These are phyloP conservation scores for Anguilla pacifica DNA, from an alignment of 2,797 vertebrate genomes.

Conservation along the genomic window DNA sequence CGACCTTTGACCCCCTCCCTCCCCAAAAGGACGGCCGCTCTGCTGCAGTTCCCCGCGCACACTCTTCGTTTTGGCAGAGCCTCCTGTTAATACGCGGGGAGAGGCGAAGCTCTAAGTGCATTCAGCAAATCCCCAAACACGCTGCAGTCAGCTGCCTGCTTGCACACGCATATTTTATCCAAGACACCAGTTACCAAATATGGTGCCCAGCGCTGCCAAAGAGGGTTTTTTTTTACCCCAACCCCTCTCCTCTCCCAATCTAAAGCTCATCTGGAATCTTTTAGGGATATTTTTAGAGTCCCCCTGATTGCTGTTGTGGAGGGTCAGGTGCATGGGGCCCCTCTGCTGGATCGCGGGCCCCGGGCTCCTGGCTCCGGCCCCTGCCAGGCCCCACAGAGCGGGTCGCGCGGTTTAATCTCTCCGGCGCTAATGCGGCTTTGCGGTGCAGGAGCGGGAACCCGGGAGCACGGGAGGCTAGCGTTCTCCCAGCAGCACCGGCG, in stretches of 20 bases:
- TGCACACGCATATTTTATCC: conserved; percentile 47
- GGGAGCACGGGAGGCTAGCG: not conserved
- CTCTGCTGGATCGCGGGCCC: conserved; percentile 29
- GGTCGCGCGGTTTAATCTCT: not conserved
- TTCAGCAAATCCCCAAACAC: not conserved
- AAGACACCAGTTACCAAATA: conserved; percentile 38
- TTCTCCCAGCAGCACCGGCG: no score
- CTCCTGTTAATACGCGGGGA: not conserved
- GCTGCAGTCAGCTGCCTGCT: not conserved
- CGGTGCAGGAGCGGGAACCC: not conserved
- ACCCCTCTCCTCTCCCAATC: not conserved
- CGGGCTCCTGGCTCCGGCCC: no score
- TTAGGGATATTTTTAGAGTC: conserved; percentile 60
- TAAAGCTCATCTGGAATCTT: conserved; percentile 59
- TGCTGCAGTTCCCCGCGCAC: not conserved
- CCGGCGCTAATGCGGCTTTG: not conserved
- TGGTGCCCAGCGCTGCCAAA: conserved; percentile 16
- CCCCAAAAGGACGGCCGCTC: not conserved
- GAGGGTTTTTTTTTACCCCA: not conserved
- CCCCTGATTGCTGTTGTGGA: conserved; percentile 43
- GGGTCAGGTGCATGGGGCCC: conserved; percentile 53
- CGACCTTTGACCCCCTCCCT: not conserved
- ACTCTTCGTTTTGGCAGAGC: not conserved
- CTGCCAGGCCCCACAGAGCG: not conserved
- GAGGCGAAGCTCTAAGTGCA: not conserved